Evolutionary conservation across 2,797 vertebrate species (phyloP).

Genomic region (Falco concolor): DNA sequence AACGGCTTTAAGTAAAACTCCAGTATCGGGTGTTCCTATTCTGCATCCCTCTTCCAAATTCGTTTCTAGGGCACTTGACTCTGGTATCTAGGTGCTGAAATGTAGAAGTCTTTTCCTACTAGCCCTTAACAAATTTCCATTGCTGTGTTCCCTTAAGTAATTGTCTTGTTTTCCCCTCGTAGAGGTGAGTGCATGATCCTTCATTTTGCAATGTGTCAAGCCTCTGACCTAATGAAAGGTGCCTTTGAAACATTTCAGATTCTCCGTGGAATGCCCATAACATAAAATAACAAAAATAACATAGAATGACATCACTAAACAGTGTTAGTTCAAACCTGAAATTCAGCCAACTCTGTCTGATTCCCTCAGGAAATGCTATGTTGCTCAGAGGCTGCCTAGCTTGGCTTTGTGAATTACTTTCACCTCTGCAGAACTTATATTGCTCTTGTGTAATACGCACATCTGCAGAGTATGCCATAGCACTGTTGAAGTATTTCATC

Average conservation of each 20-base stretch:
- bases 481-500: background rate
- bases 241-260: background rate
- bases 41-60: background rate
- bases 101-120: background rate
- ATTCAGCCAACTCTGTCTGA: background rate
- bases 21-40: background rate
- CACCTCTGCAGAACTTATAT: background rate
- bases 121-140: background rate
- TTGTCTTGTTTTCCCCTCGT: background rate
- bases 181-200: background rate
- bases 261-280: background rate
- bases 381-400: background rate
- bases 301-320: background rate
- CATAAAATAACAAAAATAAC: background rate
- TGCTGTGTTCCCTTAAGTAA: background rate
- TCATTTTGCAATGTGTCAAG: background rate
- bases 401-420: background rate
- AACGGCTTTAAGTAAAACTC: background rate
- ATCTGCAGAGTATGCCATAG: background rate
- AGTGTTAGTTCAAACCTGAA: background rate
- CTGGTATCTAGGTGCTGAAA: constrained; percentile 38
- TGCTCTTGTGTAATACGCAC: background rate
- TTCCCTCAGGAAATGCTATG: background rate
- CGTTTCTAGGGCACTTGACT: background rate
- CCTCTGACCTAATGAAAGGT: background rate